A percentile compares a stretch with the other conserved stretches of the same genome.
These are phyloP conservation scores for Onchidella celtica DNA, from an alignment of 2,888 invertebrate genomes.

Conservation along the genomic window DNA sequence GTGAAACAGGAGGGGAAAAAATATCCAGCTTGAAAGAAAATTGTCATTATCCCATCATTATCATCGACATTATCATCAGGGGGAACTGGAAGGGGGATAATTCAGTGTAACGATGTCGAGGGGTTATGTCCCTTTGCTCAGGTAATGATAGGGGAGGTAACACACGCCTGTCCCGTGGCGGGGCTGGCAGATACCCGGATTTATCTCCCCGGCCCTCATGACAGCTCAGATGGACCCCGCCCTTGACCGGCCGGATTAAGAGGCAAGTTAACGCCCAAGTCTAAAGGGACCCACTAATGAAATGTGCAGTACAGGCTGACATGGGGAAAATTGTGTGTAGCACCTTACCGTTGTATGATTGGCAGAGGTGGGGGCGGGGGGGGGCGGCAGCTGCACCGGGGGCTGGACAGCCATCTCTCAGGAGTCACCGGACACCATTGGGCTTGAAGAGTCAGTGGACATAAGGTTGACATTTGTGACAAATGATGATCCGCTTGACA, in stretches of 20 bases:
- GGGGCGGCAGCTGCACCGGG: neutral
- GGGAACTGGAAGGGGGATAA: constrained; percentile 35
- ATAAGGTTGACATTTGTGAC: too few species aligned
- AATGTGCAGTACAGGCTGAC: neutral
- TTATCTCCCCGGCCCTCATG: constrained; percentile 43
- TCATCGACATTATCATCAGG: too few species aligned
- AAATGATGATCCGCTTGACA: too few species aligned
- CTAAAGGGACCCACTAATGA: constrained; percentile 11
- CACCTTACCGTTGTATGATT: neutral
- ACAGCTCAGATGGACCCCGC: constrained; percentile 17
- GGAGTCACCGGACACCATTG: too few species aligned
- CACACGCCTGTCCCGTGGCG: constrained; percentile 40
- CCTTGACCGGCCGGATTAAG: constrained; percentile 26
- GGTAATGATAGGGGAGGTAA: constrained; percentile 46
- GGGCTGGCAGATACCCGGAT: constrained; percentile 38
- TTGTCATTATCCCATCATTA: constrained; percentile 43
- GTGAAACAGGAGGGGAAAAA: constrained; percentile 14
- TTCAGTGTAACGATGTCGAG: constrained; percentile 48
- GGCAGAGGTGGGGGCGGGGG: neutral
- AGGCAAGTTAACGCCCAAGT: constrained; percentile 33
- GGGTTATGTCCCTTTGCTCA: constrained; percentile 43
- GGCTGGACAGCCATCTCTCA: neutral
- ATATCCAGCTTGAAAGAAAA: constrained; percentile 41
- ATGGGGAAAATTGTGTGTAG: neutral
- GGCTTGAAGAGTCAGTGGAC: too few species aligned